Evolutionary conservation across 2,797 vertebrate genomes (phyloP).

Genomic region (Epinephelus coioides): DNA sequence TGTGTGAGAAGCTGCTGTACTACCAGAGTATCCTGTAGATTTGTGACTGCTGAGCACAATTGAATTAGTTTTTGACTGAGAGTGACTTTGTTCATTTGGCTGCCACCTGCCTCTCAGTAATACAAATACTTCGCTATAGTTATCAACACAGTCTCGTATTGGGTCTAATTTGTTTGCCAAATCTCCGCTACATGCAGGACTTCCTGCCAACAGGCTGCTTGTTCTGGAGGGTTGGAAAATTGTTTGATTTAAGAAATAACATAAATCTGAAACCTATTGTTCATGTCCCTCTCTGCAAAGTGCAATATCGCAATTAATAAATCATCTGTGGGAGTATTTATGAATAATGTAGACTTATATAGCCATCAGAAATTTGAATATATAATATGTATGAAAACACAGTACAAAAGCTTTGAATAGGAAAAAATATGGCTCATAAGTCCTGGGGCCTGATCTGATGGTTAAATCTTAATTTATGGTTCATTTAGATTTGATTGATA

Average conservation of each 20-base stretch:
- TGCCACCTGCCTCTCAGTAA: conserved; percentile 66
- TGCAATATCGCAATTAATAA: conserved; percentile 59
- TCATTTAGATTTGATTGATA: conserved; percentile 31
- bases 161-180: conserved; percentile 54
- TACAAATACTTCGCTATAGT: conserved; percentile 57
- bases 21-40: conserved; percentile 57
- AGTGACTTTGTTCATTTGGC: conserved; percentile 62
- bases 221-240: conserved; percentile 21
- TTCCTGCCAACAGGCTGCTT: conserved; percentile 43
- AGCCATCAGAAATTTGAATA: conserved; percentile 45
- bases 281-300: conserved; percentile 47
- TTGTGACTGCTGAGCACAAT: conserved; percentile 47
- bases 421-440: conserved; percentile 17
- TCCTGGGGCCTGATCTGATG: conserved; percentile 3
- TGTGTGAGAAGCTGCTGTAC: conserved; percentile 53
- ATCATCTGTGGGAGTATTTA: conserved; percentile 53
- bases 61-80: conserved; percentile 56
- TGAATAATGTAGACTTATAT: conserved; percentile 62
- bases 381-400: conserved; percentile 44
- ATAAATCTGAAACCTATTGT: conserved; percentile 48
- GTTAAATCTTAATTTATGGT: conserved; percentile 25
- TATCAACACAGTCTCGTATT: conserved; percentile 46
- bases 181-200: conserved; percentile 48
- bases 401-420: conserved; percentile 35
- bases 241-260: conserved; percentile 36